phyloP scores from a whole-genome alignment of 2,113 vertebrate genomes.

The Sakesphorus luctuosus region DNA sequence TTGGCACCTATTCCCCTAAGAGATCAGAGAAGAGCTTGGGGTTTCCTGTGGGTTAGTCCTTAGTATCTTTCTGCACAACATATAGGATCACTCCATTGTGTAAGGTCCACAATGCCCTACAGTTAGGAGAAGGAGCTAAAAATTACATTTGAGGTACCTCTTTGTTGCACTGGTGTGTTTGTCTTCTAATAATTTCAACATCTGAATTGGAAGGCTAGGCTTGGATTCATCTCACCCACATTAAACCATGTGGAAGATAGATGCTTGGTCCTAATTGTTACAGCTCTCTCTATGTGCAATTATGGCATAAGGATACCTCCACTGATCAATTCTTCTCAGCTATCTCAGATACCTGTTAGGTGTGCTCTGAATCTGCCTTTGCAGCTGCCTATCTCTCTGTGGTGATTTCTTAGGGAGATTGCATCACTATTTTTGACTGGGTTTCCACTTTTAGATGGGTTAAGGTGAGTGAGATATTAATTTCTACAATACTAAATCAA shows the following conservation, averaged over 20 bases:
- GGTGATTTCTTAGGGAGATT: not conserved
- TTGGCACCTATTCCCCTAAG: not conserved
- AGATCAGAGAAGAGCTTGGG: not conserved
- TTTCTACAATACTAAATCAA: not conserved
- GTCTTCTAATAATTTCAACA: not conserved
- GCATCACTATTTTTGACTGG: not conserved
- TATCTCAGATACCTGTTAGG: not conserved
- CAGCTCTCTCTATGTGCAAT: not conserved
- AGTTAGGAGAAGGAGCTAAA: not conserved
- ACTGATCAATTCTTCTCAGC: not conserved
- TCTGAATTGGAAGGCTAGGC: not conserved
- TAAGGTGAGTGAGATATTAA: not conserved
- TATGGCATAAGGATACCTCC: not conserved
- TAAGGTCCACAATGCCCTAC: not conserved
- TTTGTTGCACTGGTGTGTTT: not conserved
- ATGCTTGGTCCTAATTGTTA: not conserved
- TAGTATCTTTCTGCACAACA: not conserved
- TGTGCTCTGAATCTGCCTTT: not conserved
- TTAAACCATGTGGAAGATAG: conserved; percentile 5
- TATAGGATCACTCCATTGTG: not conserved
- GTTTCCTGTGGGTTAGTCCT: not conserved
- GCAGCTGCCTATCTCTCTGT: not conserved
- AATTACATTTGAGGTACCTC: not conserved
- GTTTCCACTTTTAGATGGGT: not conserved
- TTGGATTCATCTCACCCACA: not conserved